phyloP scores from a whole-genome alignment of 2,797 vertebrate species.

The Limnodromus scolopaceus region DNA sequence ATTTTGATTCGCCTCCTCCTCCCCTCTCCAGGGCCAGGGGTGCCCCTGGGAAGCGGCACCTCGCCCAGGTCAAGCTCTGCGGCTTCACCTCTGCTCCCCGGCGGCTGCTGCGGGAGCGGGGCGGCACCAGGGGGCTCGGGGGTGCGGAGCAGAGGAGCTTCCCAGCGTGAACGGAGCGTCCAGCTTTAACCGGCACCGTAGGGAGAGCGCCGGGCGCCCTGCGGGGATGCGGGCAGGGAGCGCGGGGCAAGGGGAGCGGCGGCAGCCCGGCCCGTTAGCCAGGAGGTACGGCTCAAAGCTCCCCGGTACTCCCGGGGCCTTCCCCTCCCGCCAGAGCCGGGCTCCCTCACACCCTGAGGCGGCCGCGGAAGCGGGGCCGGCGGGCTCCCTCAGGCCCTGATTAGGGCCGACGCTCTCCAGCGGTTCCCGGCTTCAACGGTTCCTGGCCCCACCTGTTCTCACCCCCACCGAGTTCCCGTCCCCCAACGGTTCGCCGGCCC shows the following conservation, averaged over 20 bases:
- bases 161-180: accelerated
- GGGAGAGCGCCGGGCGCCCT: neutral
- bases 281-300: no score
- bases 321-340: neutral
- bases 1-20: neutral
- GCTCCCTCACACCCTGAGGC: neutral
- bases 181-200: neutral
- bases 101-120: neutral
- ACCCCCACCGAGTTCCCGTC: neutral
- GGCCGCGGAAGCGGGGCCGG: neutral
- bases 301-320: neutral
- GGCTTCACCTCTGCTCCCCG: neutral
- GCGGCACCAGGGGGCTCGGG: neutral
- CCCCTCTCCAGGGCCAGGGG: neutral
- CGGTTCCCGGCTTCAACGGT: neutral
- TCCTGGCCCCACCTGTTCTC: no score
- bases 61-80: neutral
- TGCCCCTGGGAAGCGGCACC: neutral
- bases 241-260: neutral
- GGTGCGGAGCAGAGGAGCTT: neutral
- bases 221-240: accelerated
- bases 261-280: neutral
- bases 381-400: neutral
- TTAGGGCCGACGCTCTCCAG: neutral
- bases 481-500: neutral